Percentiles rank a stretch among this genome's conserved stretches.
phyloP scores from a whole-genome alignment of 37 sponge, comb jelly and placozoan species.

The Cladorhizidae sp. region DNA sequence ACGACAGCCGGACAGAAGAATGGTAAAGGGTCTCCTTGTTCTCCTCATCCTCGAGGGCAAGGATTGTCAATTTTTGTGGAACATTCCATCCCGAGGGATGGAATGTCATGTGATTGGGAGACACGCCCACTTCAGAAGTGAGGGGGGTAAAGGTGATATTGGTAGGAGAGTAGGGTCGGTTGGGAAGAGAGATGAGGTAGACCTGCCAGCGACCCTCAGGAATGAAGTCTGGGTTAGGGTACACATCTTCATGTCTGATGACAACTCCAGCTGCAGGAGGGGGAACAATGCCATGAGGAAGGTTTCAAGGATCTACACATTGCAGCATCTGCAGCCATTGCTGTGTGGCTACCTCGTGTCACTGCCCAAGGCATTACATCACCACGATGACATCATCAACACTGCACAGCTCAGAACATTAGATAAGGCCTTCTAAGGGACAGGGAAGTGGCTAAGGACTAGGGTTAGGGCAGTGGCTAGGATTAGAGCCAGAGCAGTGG shows the following conservation, averaged over 20 bases:
- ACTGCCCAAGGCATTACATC: no score
- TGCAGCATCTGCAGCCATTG: no score
- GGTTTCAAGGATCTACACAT: no score
- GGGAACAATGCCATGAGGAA: no score
- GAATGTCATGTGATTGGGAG: conserved; percentile 61
- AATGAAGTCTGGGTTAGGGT: conserved; percentile 65
- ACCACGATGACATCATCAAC: no score
- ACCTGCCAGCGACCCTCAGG: conserved; percentile 87
- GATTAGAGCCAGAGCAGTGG: no score
- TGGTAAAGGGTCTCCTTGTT: conserved; percentile 54
- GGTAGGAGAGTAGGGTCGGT: conserved; percentile 55
- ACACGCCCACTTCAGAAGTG: conserved; percentile 52
- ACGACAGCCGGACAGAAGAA: conserved; percentile 54
- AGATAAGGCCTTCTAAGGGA: no score
- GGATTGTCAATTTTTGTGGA: conserved; percentile 64
- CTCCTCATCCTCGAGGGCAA: conserved; percentile 64
- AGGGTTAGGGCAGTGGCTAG: no score
- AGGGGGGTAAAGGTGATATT: conserved; percentile 56
- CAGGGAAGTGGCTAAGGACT: no score
- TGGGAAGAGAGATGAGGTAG: conserved; percentile 76
- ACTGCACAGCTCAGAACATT: no score
- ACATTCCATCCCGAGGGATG: conserved; percentile 78
- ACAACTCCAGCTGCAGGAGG: conserved; percentile 64
- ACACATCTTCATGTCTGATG: conserved; percentile 52
- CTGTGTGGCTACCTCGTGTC: no score